Evolutionary conservation across 2,888 invertebrate species (phyloP).

Genomic region (Loripinus fragilis): DNA sequence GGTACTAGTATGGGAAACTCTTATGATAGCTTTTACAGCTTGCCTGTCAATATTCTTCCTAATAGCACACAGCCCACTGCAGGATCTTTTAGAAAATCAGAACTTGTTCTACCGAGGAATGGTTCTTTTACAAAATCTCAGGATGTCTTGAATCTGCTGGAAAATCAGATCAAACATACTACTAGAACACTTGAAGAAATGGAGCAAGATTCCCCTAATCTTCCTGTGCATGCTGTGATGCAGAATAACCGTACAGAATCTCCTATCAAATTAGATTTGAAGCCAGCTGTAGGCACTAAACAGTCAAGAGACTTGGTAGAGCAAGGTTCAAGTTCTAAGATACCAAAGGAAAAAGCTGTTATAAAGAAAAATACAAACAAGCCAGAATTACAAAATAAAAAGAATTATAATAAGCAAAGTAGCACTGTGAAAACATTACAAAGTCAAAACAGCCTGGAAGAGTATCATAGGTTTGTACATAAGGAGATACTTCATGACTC

Average conservation of each 20-base stretch:
- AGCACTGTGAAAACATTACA: too few species aligned
- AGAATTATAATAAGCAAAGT: too few species aligned
- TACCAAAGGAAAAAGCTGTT: too few species aligned
- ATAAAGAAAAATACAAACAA: too few species aligned
- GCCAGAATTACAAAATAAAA: too few species aligned
- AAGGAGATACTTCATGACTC: conserved; percentile 3
- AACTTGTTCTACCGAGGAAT: background rate
- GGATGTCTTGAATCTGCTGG: background rate
- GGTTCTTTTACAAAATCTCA: conserved; percentile 10
- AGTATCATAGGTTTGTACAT: background rate
- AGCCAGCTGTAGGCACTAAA: background rate
- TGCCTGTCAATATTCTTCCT: background rate
- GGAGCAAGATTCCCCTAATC: background rate
- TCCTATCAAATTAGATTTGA: background rate
- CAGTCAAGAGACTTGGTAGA: background rate
- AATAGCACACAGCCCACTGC: background rate
- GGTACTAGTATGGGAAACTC: conserved; percentile 24
- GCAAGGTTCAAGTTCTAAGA: too few species aligned
- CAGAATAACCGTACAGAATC: too few species aligned
- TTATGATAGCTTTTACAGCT: conserved; percentile 53
- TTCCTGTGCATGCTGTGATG: too few species aligned
- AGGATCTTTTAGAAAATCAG: background rate
- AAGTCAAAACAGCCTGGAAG: background rate
- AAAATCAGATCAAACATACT: background rate
- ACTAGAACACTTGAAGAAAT: background rate